These are phyloP conservation scores for Cathartes aura DNA, from an alignment of 2,113 vertebrate genomes.

Conservation along the genomic window DNA sequence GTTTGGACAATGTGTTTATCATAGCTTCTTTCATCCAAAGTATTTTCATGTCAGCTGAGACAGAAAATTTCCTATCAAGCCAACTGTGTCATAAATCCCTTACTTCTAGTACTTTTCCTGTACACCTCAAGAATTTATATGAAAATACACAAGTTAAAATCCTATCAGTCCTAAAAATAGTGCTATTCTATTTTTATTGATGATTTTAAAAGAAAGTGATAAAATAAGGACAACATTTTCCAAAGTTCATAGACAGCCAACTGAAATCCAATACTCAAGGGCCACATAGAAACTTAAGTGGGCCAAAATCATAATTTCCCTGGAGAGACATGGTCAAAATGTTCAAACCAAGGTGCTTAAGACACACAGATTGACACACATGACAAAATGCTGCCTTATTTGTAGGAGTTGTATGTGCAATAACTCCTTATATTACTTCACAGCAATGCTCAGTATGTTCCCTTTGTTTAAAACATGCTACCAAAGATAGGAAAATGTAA, in stretches of 20 bases:
- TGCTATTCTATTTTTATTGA: not conserved
- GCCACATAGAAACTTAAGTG: not conserved
- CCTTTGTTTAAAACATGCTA: not conserved
- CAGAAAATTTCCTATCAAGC: not conserved
- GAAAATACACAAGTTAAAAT: not conserved
- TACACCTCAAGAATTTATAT: too few species aligned
- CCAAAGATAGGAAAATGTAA: not conserved
- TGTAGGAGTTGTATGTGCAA: not conserved
- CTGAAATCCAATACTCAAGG: not conserved
- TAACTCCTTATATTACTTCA: not conserved
- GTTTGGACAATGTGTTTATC: not conserved
- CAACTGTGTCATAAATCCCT: not conserved
- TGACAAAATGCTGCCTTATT: not conserved
- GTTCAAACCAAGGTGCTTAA: not conserved
- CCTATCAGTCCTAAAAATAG: not conserved
- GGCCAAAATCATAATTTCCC: not conserved
- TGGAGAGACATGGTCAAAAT: not conserved
- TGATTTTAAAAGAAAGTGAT: not conserved
- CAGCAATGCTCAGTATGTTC: not conserved
- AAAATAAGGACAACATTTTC: not conserved
- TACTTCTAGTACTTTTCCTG: not conserved
- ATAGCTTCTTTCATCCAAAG: not conserved
- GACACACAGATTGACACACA: not conserved
- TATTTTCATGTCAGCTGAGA: not conserved
- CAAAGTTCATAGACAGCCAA: not conserved